These are phyloP conservation scores for Ancistrus triradiatus DNA, from an alignment of 2,113 vertebrate species.

Conservation along the genomic window DNA sequence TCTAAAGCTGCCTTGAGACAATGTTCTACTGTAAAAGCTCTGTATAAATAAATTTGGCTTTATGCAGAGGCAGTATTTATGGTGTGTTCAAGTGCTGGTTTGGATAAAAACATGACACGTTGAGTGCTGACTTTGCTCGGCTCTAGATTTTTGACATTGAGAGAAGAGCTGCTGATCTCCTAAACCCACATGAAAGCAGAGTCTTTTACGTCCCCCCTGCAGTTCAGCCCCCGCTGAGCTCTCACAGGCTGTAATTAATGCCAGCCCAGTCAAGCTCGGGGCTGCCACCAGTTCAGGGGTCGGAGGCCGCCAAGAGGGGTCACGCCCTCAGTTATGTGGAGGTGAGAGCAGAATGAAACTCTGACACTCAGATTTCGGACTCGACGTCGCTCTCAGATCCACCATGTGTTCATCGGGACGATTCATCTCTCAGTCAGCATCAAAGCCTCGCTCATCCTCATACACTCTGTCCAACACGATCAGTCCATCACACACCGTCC, in stretches of 20 bases:
- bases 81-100: not conserved
- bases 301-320: slow-evolving; percentile 21
- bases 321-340: slow-evolving; percentile 14
- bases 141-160: not conserved
- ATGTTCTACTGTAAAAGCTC: too few species aligned
- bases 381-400: not conserved
- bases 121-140: too few species aligned
- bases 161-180: not conserved
- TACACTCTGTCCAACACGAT: not conserved
- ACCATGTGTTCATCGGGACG: not conserved
- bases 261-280: slow-evolving; percentile 26
- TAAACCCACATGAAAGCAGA: not conserved
- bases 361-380: slow-evolving; percentile 22
- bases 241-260: slow-evolving; percentile 37
- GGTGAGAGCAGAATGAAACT: slow-evolving; percentile 32
- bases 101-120: too few species aligned
- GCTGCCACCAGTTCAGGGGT: slow-evolving; percentile 30
- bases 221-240: not conserved
- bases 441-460: not conserved
- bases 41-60: too few species aligned
- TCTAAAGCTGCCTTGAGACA: too few species aligned
- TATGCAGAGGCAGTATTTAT: too few species aligned
- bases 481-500: slow-evolving; percentile 4
- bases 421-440: not conserved
- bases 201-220: not conserved